Evolutionary conservation across 2,113 vertebrate genomes (phyloP).

Genomic region (Silurus glanis): DNA sequence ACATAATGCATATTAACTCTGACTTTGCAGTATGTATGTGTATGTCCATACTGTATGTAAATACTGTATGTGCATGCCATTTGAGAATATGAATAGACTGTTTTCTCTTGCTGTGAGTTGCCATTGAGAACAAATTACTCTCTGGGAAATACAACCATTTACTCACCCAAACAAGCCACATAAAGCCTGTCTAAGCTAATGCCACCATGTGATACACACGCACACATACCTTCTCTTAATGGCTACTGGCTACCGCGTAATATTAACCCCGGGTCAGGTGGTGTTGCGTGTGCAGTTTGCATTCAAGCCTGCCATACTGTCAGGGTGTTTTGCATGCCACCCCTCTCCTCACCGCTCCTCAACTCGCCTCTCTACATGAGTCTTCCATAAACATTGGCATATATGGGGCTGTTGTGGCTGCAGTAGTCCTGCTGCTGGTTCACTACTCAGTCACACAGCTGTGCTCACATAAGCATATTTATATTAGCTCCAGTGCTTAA

Average conservation of each 20-base stretch:
- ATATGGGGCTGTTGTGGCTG: conserved; percentile 58
- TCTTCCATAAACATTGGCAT: conserved; percentile 72
- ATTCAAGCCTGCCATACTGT: conserved; percentile 60
- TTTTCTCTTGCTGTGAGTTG: not conserved
- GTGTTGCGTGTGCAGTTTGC: conserved; percentile 39
- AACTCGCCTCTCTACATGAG: conserved; percentile 40
- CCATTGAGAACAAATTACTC: conserved; percentile 32
- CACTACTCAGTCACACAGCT: conserved; percentile 18
- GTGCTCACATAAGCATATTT: conserved; percentile 7
- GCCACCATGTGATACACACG: conserved; percentile 18
- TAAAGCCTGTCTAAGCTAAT: conserved; percentile 29
- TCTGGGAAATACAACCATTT: conserved; percentile 26
- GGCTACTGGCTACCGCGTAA: conserved; percentile 32
- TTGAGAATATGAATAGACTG: conserved; percentile 5
- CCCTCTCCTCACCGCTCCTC: conserved; percentile 20
- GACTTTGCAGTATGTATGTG: not conserved
- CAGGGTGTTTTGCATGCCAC: conserved; percentile 40
- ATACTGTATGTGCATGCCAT: not conserved
- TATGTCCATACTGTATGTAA: not conserved
- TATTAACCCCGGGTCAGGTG: conserved; percentile 39
- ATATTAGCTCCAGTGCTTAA: not conserved
- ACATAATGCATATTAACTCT: not conserved
- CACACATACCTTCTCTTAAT: conserved; percentile 14
- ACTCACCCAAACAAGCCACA: conserved; percentile 44
- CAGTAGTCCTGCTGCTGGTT: not conserved